Evolutionary conservation across 1,140 invertebrate genomes (phyloP).

Genomic region (Musca domestica): DNA sequence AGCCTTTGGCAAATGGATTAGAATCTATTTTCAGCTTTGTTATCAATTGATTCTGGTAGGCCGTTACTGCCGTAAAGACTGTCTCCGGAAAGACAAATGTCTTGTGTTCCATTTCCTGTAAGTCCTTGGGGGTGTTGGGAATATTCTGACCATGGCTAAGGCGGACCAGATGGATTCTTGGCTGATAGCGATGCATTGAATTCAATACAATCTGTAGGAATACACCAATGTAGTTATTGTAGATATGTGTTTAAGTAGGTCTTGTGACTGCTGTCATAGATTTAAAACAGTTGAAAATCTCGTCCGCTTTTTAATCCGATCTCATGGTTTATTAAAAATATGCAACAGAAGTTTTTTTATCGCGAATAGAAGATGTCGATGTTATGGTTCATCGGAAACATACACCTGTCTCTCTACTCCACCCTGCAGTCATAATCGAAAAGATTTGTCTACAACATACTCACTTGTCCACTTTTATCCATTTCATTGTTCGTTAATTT

Average conservation of each 20-base stretch:
- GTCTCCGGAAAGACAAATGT: constrained; percentile 94
- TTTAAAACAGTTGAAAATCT: too few relatives aligned
- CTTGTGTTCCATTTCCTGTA: constrained; percentile 81
- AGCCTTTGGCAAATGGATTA: constrained; percentile 95
- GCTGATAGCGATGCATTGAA: constrained; percentile 99
- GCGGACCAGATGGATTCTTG: constrained; percentile 87
- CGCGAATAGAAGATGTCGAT: too few relatives aligned
- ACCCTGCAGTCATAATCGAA: too few relatives aligned
- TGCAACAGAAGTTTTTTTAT: too few relatives aligned
- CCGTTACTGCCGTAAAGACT: constrained; percentile 97
- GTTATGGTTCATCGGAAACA: too few relatives aligned
- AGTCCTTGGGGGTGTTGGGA: constrained; percentile 79
- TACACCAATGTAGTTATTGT: too few relatives aligned
- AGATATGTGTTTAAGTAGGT: too few relatives aligned
- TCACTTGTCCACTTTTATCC: constrained; percentile 97
- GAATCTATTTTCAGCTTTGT: constrained; percentile 95
- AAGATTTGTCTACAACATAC: constrained; percentile 40
- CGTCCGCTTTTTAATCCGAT: too few relatives aligned
- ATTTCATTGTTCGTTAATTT: constrained; percentile 99
- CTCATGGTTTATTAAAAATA: too few relatives aligned
- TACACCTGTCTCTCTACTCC: too few relatives aligned
- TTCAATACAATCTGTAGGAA: constrained; percentile 88
- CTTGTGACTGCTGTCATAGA: too few relatives aligned
- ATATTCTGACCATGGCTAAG: constrained; percentile 66
- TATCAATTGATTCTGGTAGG: constrained; percentile 97